phyloP scores from a whole-genome alignment of 2,113 vertebrate genomes.

The Benitochromis conjunctus region DNA sequence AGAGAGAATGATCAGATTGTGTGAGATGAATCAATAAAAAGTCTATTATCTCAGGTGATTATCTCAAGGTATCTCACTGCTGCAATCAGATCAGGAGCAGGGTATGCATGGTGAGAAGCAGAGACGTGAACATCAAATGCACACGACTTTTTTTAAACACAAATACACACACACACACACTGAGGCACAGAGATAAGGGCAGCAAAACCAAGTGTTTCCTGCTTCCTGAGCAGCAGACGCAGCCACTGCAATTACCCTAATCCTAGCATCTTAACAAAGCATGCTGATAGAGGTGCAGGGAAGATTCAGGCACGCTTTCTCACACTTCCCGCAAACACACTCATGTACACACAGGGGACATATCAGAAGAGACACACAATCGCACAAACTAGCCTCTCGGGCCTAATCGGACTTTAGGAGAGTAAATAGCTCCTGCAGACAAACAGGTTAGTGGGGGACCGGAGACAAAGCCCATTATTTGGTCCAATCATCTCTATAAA shows the following conservation, averaged over 20 bases:
- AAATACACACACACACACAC: not conserved
- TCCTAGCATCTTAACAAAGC: conserved; percentile 58
- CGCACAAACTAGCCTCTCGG: not conserved
- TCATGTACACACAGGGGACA: not conserved
- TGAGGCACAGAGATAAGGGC: conserved; percentile 16
- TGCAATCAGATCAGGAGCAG: conserved; percentile 15
- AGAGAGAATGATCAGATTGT: conserved; percentile 52
- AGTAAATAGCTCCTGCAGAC: conserved; percentile 15
- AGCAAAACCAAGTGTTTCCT: conserved; percentile 5
- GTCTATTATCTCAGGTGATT: conserved; percentile 62
- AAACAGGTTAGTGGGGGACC: conserved; percentile 15
- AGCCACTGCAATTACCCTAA: conserved; percentile 54
- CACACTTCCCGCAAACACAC: not conserved
- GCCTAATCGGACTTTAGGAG: conserved; percentile 32
- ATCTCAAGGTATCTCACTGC: conserved; percentile 35
- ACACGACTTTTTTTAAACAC: not conserved
- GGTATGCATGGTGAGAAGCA: not conserved
- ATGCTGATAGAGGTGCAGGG: conserved; percentile 27
- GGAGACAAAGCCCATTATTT: conserved; percentile 28
- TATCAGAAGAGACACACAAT: not conserved
- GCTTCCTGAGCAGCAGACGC: conserved; percentile 29
- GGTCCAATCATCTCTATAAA: conserved; percentile 4
- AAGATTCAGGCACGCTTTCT: conserved; percentile 9
- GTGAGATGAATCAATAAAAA: conserved; percentile 71
- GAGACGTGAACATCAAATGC: not conserved